Base-by-base conservation (phyloP, 53 echinoderm and acorn worm genomes). In the Patiria pectinifera region DNA sequence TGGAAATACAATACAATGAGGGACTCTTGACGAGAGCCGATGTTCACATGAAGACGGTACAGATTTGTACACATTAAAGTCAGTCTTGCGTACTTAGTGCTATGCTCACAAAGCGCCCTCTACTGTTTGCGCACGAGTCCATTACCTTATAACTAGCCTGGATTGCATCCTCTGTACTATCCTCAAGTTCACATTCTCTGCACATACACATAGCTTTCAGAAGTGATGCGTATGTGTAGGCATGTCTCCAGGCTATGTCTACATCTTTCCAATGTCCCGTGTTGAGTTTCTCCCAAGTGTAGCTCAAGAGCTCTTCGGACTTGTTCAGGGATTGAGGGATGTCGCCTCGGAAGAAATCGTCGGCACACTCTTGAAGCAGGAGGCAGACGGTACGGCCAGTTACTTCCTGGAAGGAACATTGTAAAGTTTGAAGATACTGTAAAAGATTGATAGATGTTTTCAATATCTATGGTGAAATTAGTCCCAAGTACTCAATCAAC, bases 181-280 rank as follows among this genome's bases (percentile, higher is more conserved):
- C 82, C 15, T 35, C 43, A 44, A 21, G 58, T 19, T 25, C 62
- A 45, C 60, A 18, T n/a, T 60, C 3, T 45, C 47, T 77, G 81
- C 86, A 93, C 12, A 95, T 69, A 47, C 93, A 79, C 45, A 93
- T 74, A 43, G 84, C 91, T 93, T 98, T 98, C 16, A 98, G 63
- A 45, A 98, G 82, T 4, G 96, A 93, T 58, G 85, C 93, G 24
- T 94, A 86, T 10, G 95, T 86, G 90, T 96, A 98, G 26, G 95
- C 82, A 45, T 95, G 91, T 82, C 98, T 95, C 98, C 98, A 98
- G 48, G 87, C 93, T 62, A 96, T 80, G 63, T 91, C 58, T 0
- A 98, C 98, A 92, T 98, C 94, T 59, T 97, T 98, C 98, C 98
- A 98, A 62, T 98, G 95, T 69, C 98, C 96, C 4, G 96, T 97